Evolutionary conservation across 2,113 vertebrate genomes (phyloP).

Genomic region (Silurus meridionalis): DNA sequence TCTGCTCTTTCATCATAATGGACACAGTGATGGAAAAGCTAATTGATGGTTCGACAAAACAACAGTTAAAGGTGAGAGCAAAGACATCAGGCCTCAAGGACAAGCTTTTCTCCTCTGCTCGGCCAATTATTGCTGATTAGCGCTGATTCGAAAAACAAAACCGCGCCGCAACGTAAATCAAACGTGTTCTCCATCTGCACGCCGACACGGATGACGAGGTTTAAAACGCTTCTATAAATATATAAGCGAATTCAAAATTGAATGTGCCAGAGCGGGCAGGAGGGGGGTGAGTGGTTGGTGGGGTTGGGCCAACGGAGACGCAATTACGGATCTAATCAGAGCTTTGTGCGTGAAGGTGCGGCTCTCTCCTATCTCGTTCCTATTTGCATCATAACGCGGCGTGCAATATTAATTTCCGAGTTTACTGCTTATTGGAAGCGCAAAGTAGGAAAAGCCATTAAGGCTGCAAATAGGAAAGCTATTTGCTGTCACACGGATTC

Average conservation of each 20-base stretch:
- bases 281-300: neutral
- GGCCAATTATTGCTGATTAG: slow-evolving; percentile 61
- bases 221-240: slow-evolving; percentile 70
- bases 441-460: slow-evolving; percentile 82
- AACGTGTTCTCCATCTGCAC: slow-evolving; percentile 55
- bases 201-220: slow-evolving; percentile 55
- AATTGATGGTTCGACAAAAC: neutral
- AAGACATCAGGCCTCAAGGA: slow-evolving; percentile 37
- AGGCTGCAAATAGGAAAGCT: slow-evolving; percentile 78
- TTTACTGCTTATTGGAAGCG: slow-evolving; percentile 83
- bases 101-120: slow-evolving; percentile 41
- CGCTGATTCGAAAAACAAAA: slow-evolving; percentile 64
- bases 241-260: slow-evolving; percentile 51
- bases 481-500: slow-evolving; percentile 79
- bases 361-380: slow-evolving; percentile 71
- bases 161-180: slow-evolving; percentile 53
- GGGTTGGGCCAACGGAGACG: slow-evolving; percentile 59
- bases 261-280: slow-evolving; percentile 9
- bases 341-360: slow-evolving; percentile 74
- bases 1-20: neutral
- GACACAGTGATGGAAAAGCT: neutral
- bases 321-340: slow-evolving; percentile 81
- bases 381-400: slow-evolving; percentile 81
- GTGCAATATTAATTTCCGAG: slow-evolving; percentile 81
- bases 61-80: slow-evolving; percentile 48